A percentile compares a stretch with the other conserved stretches of the same genome.
phyloP scores from a whole-genome alignment of 2,888 invertebrate species.

The Lasioglossum villosulum region DNA sequence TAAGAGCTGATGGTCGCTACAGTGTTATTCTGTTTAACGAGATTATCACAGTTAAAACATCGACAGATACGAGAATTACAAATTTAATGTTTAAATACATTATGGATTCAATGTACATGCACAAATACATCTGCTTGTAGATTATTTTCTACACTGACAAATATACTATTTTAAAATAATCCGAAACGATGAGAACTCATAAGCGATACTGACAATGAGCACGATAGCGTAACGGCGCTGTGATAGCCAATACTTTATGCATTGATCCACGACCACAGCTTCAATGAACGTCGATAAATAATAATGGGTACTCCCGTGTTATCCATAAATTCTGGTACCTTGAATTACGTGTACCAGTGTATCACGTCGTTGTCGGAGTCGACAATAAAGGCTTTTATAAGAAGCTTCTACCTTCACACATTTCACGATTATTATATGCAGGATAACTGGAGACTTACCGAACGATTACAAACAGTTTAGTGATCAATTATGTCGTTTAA shows the following conservation, averaged over 20 bases:
- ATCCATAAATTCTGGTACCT: conserved; percentile 58
- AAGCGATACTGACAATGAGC: conserved; percentile 45
- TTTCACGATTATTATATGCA: conserved; percentile 39
- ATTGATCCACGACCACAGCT: conserved; percentile 34
- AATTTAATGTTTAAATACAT: too few species aligned
- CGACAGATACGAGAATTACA: too few species aligned
- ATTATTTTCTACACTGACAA: conserved; percentile 14
- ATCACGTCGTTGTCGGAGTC: conserved; percentile 38
- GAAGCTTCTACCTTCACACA: conserved; percentile 22
- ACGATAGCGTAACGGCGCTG: conserved; percentile 32
- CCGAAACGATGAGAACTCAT: conserved; percentile 38
- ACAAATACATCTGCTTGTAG: background rate
- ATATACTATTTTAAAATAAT: conserved; percentile 10
- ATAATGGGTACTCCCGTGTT: conserved; percentile 55
- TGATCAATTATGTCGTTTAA: background rate
- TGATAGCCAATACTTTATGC: conserved; percentile 50
- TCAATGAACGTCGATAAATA: conserved; percentile 57
- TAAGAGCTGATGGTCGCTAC: too few species aligned
- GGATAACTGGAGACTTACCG: conserved; percentile 5
- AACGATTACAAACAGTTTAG: background rate
- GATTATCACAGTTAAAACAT: too few species aligned
- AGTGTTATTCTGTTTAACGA: too few species aligned
- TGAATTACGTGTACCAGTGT: conserved; percentile 47
- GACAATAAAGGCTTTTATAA: conserved; percentile 41
- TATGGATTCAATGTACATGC: too few species aligned